Evolutionary conservation across 2,888 invertebrate genomes (phyloP).

Genomic region (Thera britannica): DNA sequence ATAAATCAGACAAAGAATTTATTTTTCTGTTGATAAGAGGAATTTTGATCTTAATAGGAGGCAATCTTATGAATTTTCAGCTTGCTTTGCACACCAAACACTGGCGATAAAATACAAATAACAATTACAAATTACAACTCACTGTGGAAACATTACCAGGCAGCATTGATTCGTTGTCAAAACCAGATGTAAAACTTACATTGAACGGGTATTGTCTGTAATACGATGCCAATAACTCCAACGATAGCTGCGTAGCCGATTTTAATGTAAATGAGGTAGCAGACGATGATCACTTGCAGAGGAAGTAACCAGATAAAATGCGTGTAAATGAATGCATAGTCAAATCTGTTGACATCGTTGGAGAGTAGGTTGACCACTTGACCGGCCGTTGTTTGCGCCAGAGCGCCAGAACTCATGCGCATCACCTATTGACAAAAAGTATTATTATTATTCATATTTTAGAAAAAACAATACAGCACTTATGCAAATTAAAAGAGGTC

Average conservation of each 20-base stretch:
- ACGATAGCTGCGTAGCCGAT: slow-evolving; percentile 90
- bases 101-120: too few relatives aligned
- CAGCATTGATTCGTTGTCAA: background rate
- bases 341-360: slow-evolving; percentile 97
- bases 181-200: slow-evolving; percentile 74
- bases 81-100: too few relatives aligned
- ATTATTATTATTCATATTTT: too few relatives aligned
- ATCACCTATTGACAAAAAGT: slow-evolving; percentile 70
- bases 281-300: slow-evolving; percentile 86
- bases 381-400: slow-evolving; percentile 94
- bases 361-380: slow-evolving; percentile 97
- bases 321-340: slow-evolving; percentile 92
- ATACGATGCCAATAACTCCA: slow-evolving; percentile 90
- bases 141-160: background rate
- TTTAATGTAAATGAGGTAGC: slow-evolving; percentile 90
- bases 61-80: too few relatives aligned
- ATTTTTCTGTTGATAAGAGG: background rate
- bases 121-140: too few relatives aligned
- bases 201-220: slow-evolving; percentile 93
- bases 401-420: slow-evolving; percentile 90
- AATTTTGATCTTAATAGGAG: too few relatives aligned
- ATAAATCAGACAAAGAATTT: background rate
- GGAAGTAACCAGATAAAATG: slow-evolving; percentile 96
- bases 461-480: background rate
- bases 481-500: background rate